Evolutionary conservation across 2,888 invertebrate species (phyloP).

Genomic region (Galerucella nymphaeae): DNA sequence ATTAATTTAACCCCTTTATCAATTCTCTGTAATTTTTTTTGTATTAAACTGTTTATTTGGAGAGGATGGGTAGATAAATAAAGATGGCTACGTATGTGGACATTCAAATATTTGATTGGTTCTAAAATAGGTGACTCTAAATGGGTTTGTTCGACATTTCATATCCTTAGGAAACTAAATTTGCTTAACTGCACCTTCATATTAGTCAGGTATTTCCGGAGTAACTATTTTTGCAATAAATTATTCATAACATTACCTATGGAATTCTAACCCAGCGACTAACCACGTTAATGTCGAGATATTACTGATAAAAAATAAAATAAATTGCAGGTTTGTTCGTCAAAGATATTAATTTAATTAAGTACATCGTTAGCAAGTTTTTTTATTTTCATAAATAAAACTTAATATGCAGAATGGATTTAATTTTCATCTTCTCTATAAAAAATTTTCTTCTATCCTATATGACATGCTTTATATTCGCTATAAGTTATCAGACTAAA

Average conservation of each 20-base stretch:
- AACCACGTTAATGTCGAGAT: constrained; percentile 1
- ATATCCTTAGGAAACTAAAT: constrained; percentile 11
- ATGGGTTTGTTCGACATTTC: constrained; percentile 5
- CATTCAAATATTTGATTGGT: not conserved
- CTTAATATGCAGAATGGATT: not conserved
- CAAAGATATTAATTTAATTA: no score
- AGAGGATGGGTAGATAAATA: not conserved
- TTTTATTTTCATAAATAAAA: no score
- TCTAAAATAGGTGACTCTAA: not conserved
- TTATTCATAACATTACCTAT: constrained; percentile 18
- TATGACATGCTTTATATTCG: no score
- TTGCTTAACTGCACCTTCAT: constrained; percentile 13
- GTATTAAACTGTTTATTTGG: no score
- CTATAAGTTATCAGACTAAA: no score
- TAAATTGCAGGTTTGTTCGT: not conserved
- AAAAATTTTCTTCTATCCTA: no score
- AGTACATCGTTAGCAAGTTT: no score
- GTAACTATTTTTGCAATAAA: not conserved
- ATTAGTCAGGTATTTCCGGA: constrained; percentile 11
- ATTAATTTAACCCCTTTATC: no score
- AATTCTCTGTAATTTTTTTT: no score
- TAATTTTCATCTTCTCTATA: not conserved
- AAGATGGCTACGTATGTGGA: not conserved
- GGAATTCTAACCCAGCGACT: not conserved
- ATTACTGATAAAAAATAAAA: not conserved